Evolutionary conservation across 2,888 invertebrate species (phyloP).

Genomic region (Cantharis nigra): DNA sequence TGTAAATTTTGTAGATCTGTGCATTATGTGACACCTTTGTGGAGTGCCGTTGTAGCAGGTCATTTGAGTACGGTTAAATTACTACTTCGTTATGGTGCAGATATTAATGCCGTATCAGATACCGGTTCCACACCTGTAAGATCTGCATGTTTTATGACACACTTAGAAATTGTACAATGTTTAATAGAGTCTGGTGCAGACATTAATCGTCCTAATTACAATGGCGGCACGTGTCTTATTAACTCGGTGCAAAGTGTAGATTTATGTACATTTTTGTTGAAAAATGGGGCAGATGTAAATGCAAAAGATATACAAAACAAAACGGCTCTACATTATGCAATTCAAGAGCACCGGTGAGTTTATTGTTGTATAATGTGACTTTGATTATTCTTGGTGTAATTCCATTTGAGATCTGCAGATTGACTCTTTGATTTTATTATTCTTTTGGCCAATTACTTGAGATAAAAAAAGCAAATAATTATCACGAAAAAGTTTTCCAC

Average conservation of each 20-base stretch:
- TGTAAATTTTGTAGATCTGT: constrained; percentile 58
- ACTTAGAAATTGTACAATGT: constrained; percentile 77
- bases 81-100: constrained; percentile 78
- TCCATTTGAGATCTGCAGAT: too few relatives aligned
- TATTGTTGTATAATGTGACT: not conserved
- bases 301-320: constrained; percentile 88
- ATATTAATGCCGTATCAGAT: constrained; percentile 86
- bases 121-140: constrained; percentile 88
- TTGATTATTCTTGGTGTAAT: too few relatives aligned
- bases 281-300: constrained; percentile 82
- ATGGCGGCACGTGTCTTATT: constrained; percentile 91
- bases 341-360: constrained; percentile 71
- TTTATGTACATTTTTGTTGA: constrained; percentile 78
- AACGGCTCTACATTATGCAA: constrained; percentile 93
- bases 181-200: constrained; percentile 82
- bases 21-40: constrained; percentile 86
- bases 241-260: constrained; percentile 88
- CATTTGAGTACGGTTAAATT: constrained; percentile 76
- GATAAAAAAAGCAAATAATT: too few relatives aligned
- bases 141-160: constrained; percentile 92
- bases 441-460: too few relatives aligned
- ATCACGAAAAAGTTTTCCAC: too few relatives aligned
- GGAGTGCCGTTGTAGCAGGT: constrained; percentile 91
- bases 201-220: constrained; percentile 82
- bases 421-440: too few relatives aligned